phyloP scores from a whole-genome alignment of 1,140 invertebrate genomes.

The Eueides isabella region DNA sequence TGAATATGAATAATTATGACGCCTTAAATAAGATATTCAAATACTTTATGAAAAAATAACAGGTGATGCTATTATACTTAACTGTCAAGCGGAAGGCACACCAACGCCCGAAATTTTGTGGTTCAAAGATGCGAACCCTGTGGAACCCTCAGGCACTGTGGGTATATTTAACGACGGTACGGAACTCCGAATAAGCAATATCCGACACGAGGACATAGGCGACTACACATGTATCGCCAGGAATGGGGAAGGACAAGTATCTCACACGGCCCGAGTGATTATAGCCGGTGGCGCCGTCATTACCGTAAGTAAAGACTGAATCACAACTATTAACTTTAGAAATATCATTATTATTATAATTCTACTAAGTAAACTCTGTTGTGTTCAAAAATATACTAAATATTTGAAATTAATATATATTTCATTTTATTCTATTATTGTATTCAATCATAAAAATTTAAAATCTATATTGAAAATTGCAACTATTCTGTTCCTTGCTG shows the following conservation, averaged over 20 bases:
- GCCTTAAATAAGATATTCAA: background rate
- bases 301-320: conserved; percentile 77
- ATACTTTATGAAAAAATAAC: conserved; percentile 3
- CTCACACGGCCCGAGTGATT: conserved; percentile 96
- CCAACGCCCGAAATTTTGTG: conserved; percentile 95
- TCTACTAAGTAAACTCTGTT: no score
- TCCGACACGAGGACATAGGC: conserved; percentile 95
- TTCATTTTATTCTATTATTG: no score
- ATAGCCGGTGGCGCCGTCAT: conserved; percentile 94
- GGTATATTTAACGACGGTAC: conserved; percentile 95
- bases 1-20: background rate
- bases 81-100: conserved; percentile 96
- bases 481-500: no score
- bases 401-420: no score
- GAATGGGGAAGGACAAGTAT: conserved; percentile 97
- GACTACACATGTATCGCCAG: conserved; percentile 97
- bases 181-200: conserved; percentile 94
- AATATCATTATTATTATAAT: background rate
- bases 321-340: background rate
- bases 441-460: no score
- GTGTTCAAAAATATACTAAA: no score
- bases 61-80: conserved; percentile 96
- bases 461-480: no score
- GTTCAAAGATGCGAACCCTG: conserved; percentile 95
- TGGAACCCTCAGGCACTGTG: conserved; percentile 92